Conservation (phyloP, 2,888 invertebrate species). For the Drosophila bunnanda region DNA sequence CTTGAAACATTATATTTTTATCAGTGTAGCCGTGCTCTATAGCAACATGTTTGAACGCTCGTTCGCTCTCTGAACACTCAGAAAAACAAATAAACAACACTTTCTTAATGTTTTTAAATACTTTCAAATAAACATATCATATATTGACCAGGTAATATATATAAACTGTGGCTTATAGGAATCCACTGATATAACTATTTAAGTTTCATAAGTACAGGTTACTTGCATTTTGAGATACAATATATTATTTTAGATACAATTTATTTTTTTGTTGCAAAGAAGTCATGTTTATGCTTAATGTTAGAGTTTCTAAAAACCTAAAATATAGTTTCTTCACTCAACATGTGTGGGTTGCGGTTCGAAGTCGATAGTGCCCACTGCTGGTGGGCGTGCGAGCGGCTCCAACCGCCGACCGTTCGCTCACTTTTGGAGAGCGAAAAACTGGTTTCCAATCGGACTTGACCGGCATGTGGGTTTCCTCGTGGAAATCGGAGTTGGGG, state of each 20-base stretch:
- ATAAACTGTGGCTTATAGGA: background rate
- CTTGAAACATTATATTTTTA: background rate
- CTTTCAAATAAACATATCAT: background rate
- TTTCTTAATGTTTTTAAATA: background rate
- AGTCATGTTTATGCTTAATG: background rate
- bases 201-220: background rate
- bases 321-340: background rate
- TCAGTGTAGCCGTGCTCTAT: background rate
- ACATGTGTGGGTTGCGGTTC: slow-evolving; percentile 46
- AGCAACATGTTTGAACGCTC: slow-evolving; percentile 6
- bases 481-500: slow-evolving; percentile 44
- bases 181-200: background rate
- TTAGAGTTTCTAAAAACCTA: background rate
- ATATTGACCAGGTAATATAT: background rate
- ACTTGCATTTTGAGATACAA: too few relatives aligned
- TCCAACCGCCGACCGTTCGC: slow-evolving; percentile 3
- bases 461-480: slow-evolving; percentile 69
- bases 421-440: slow-evolving; percentile 32
- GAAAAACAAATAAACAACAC: background rate
- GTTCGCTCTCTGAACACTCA: background rate
- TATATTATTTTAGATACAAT: too few relatives aligned
- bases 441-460: slow-evolving; percentile 72
- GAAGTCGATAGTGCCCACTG: slow-evolving; percentile 17
- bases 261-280: background rate
- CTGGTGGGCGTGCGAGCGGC: slow-evolving; percentile 23